Percentiles rank a stretch among this genome's conserved stretches.
Evolutionary conservation across 2,888 invertebrate species (phyloP).

Genomic region (Dione juno): DNA sequence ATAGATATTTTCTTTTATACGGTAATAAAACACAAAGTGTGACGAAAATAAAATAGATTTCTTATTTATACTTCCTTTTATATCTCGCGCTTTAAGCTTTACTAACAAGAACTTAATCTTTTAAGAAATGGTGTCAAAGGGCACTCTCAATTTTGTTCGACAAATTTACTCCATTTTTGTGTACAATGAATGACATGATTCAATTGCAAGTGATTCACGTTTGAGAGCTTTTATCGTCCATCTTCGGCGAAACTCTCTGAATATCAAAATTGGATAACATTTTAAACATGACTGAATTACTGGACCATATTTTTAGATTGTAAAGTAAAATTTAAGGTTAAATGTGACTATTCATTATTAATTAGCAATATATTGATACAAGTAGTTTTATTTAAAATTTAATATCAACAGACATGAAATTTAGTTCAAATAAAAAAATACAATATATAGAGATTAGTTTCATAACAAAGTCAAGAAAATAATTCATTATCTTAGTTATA

Average conservation of each 20-base stretch:
- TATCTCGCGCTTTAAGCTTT: background rate
- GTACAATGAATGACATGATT: constrained; percentile 28
- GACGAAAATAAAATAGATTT: too few relatives aligned
- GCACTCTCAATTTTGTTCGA: constrained; percentile 27
- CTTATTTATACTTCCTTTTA: background rate
- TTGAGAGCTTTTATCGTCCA: constrained; percentile 26
- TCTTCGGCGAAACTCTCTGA: constrained; percentile 3
- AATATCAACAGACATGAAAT: too few relatives aligned
- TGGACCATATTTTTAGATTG: background rate
- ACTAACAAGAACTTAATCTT: background rate
- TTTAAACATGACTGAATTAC: constrained; percentile 2
- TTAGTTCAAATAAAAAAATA: too few relatives aligned
- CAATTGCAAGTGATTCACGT: constrained; percentile 25
- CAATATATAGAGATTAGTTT: too few relatives aligned
- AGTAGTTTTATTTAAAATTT: too few relatives aligned
- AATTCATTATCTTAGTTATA: too few relatives aligned
- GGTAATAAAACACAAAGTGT: too few relatives aligned
- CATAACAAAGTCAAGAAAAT: too few relatives aligned
- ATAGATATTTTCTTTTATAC: too few relatives aligned
- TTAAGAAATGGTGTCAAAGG: constrained; percentile 9
- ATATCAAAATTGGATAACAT: constrained; percentile 9
- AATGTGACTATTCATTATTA: background rate
- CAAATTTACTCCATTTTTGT: constrained; percentile 28
- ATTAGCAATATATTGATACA: background rate
- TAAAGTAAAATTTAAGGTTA: background rate